phyloP scores from a whole-genome alignment of 1,140 invertebrate genomes.

The Cyphomyrmex costatus region DNA sequence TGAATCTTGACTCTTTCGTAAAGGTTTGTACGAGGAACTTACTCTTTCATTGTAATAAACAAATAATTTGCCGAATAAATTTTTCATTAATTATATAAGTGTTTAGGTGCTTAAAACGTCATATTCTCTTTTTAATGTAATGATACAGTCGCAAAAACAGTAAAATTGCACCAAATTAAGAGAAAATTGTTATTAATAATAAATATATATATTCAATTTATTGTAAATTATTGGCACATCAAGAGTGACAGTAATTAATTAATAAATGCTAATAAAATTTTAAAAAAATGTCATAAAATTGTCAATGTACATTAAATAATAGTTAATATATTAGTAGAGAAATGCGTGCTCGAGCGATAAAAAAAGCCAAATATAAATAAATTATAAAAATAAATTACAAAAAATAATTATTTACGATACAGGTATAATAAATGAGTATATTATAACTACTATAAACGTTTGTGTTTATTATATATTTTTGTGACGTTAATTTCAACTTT shows the following conservation, averaged over 20 bases:
- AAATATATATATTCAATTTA: not conserved
- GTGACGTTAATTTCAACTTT: not conserved
- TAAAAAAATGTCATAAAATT: constrained; percentile 9
- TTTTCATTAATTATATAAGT: not conserved
- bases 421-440: constrained; percentile 1
- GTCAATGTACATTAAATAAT: not conserved
- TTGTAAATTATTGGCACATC: not conserved
- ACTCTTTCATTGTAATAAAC: not conserved
- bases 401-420: constrained; percentile 14
- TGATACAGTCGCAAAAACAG: constrained; percentile 18
- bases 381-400: no score
- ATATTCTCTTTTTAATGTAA: constrained; percentile 69
- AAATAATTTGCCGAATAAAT: not conserved
- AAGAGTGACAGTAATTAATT: not conserved
- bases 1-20: constrained; percentile 63
- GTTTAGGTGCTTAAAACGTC: constrained; percentile 65
- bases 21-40: constrained; percentile 47
- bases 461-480: not conserved
- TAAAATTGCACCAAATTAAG: not conserved
- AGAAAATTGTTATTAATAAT: constrained; percentile 30
- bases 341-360: not conserved
- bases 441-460: not conserved
- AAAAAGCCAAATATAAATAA: not conserved
- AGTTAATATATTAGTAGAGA: not conserved
- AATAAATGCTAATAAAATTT: not conserved